Conservation (phyloP, 1,140 invertebrate genomes). For the Bilobella aurantiaca region DNA sequence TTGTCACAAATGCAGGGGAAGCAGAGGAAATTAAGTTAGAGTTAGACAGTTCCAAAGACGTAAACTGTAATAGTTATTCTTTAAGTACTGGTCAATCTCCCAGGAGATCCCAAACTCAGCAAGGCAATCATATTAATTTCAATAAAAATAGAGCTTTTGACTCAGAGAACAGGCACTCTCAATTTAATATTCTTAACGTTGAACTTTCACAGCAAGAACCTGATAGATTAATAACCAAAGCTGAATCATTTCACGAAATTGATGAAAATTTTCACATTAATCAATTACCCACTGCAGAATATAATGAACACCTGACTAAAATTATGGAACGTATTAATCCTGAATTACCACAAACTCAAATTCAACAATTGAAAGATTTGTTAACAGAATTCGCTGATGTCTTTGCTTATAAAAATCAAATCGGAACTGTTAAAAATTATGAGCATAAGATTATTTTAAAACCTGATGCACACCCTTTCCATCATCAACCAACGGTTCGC, state of each 20-base stretch:
- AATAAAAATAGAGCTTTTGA: too few relatives aligned
- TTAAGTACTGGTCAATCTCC: too few relatives aligned
- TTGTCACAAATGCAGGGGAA: too few relatives aligned
- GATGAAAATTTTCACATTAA: neutral
- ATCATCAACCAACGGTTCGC: neutral
- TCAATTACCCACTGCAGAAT: neutral
- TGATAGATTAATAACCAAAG: too few relatives aligned
- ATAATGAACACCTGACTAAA: neutral
- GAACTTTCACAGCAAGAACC: too few relatives aligned
- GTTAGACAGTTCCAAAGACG: too few relatives aligned
- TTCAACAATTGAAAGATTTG: neutral
- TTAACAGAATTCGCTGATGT: neutral
- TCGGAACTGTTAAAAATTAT: neutral
- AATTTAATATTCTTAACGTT: too few relatives aligned
- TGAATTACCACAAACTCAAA: neutral
- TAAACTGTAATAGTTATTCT: too few relatives aligned
- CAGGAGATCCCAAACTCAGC: too few relatives aligned
- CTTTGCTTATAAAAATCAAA: neutral
- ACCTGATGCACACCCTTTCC: neutral
- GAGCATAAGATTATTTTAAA: neutral
- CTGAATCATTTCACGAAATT: neutral
- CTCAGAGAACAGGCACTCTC: too few relatives aligned
- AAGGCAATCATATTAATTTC: too few relatives aligned
- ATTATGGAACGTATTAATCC: neutral
- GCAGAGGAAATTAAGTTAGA: too few relatives aligned